These are phyloP conservation scores for Chloroceryle amazona DNA, from an alignment of 2,797 vertebrate genomes.

Conservation along the genomic window DNA sequence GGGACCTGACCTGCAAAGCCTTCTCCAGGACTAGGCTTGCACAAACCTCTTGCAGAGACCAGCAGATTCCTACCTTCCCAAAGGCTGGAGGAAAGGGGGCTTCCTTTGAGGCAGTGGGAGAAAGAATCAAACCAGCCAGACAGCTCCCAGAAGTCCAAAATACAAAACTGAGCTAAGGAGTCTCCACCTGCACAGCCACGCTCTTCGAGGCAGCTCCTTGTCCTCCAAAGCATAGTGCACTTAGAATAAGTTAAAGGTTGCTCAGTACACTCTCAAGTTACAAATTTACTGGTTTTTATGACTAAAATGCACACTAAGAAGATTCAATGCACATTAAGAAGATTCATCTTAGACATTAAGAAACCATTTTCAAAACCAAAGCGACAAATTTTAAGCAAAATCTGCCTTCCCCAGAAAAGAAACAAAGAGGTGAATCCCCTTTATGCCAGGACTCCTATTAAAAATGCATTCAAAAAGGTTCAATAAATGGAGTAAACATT, in stretches of 20 bases:
- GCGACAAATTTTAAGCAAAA: not conserved
- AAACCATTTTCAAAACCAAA: not conserved
- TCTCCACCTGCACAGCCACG: rapidly evolving
- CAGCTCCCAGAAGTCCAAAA: not conserved
- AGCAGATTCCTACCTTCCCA: not conserved
- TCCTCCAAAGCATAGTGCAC: not conserved
- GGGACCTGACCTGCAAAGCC: not conserved
- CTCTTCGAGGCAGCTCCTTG: not conserved
- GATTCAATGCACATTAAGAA: no score
- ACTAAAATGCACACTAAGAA: not conserved
- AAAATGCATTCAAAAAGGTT: not conserved
- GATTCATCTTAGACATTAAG: not conserved
- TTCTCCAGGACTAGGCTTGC: not conserved
- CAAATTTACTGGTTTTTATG: not conserved
- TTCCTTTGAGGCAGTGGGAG: not conserved
- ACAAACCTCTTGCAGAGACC: not conserved
- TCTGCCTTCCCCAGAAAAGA: not conserved
- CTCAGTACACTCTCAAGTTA: not conserved
- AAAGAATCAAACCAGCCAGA: not conserved
- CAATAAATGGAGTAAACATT: not conserved
- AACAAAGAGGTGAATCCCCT: not conserved
- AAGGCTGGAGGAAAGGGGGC: not conserved
- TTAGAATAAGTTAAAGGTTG: not conserved
- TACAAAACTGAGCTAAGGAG: not conserved
- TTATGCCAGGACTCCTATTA: not conserved